These are phyloP conservation scores for Sceloporus tristichus DNA, from an alignment of 2,113 vertebrate species.

Conservation along the genomic window DNA sequence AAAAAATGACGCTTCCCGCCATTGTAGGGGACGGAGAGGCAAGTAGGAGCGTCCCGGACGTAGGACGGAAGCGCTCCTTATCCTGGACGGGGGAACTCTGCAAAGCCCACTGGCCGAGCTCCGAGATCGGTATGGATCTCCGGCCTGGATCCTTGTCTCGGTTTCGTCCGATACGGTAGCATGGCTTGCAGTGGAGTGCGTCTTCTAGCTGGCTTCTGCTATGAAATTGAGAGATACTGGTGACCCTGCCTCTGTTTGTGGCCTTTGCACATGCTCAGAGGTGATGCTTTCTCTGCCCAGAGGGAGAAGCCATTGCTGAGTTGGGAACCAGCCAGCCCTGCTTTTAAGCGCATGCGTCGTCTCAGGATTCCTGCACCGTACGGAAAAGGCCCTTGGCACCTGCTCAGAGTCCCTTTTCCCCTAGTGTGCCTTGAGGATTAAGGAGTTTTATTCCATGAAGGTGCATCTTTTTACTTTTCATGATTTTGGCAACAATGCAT, in stretches of 20 bases:
- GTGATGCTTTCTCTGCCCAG: background rate
- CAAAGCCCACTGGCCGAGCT: conserved; percentile 38
- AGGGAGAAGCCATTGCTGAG: no score
- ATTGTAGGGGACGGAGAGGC: conserved; percentile 56
- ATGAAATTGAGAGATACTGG: background rate
- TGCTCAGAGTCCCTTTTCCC: background rate
- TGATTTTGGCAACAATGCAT: no score
- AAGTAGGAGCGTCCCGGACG: conserved; percentile 19
- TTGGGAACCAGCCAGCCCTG: background rate
- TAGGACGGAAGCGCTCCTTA: conserved; percentile 32
- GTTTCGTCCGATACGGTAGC: background rate
- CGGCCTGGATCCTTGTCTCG: background rate
- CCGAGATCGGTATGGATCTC: conserved; percentile 59
- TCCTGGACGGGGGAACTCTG: conserved; percentile 50
- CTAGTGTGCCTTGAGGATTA: no score
- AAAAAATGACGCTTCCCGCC: background rate
- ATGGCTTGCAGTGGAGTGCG: background rate
- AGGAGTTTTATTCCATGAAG: no score
- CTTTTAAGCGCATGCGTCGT: no score
- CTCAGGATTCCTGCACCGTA: background rate
- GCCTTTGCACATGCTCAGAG: background rate
- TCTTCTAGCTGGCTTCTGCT: background rate
- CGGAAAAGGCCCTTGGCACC: background rate
- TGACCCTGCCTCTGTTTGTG: background rate
- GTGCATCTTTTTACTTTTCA: no score